Percentiles rank a stretch among this genome's conserved stretches.
Conservation (phyloP, 2,888 invertebrate genomes). For the Augiades crinisus region DNA sequence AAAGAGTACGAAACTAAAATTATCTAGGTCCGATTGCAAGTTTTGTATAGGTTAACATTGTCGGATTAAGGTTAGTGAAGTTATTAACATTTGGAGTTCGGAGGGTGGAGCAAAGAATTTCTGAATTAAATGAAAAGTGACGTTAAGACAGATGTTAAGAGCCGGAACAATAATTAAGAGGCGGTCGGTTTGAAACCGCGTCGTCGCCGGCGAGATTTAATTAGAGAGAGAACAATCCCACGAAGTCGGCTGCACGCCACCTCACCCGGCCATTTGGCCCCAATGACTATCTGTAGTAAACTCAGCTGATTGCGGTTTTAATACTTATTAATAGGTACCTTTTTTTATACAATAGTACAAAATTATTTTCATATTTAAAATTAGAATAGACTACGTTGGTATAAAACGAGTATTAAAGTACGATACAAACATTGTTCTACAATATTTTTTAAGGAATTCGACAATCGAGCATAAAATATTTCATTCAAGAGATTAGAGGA, state of each 20-base stretch:
- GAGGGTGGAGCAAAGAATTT: conserved; percentile 49
- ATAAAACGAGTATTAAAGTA: no score
- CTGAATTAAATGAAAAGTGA: conserved; percentile 72
- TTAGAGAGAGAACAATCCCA: conserved; percentile 71
- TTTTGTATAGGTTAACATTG: neutral
- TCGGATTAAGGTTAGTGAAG: conserved; percentile 50
- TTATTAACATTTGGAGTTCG: conserved; percentile 12
- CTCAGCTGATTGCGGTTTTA: conserved; percentile 9
- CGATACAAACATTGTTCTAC: no score
- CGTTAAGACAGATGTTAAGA: conserved; percentile 79
- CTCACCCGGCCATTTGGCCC: conserved; percentile 17
- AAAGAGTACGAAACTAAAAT: neutral
- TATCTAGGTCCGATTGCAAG: neutral
- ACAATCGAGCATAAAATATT: no score
- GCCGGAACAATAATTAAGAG: conserved; percentile 79
- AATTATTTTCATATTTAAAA: no score
- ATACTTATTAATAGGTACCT: no score
- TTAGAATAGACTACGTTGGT: no score
- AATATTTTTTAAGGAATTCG: no score
- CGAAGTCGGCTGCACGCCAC: conserved; percentile 24
- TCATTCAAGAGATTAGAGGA: no score
- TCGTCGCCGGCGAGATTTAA: conserved; percentile 75
- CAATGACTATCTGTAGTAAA: conserved; percentile 24
- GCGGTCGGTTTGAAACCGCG: conserved; percentile 75
- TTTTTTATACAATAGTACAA: no score